These are phyloP conservation scores for Odocoileus hemionus DNA, from an alignment of 2,113 vertebrate genomes.

Conservation along the genomic window DNA sequence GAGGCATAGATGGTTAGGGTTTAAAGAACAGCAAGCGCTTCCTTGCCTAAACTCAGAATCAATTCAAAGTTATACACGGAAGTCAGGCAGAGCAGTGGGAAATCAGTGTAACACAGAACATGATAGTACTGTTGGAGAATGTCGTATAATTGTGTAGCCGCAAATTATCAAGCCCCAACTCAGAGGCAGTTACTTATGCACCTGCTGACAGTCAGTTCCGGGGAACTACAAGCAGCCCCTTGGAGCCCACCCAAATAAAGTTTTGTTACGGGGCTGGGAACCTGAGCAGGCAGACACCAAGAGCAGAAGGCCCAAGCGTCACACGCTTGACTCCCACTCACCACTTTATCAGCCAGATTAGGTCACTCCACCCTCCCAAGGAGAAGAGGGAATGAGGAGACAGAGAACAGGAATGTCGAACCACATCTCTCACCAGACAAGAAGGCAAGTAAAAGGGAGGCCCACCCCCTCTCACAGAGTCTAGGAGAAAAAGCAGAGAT, in stretches of 20 bases:
- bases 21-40: neutral
- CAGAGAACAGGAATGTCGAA: neutral
- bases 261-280: neutral
- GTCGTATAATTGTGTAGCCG: neutral
- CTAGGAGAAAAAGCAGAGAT: neutral
- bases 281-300: neutral
- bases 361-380: neutral
- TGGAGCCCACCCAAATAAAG: neutral
- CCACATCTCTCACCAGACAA: neutral
- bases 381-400: neutral
- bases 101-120: neutral
- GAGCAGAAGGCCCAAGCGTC: neutral
- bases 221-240: neutral
- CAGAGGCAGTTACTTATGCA: neutral
- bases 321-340: neutral
- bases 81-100: neutral
- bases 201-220: neutral
- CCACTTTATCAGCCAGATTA: neutral
- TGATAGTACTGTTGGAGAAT: neutral
- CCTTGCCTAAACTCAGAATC: neutral
- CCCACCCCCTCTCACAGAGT: neutral
- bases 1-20: neutral
- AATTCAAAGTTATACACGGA: neutral
- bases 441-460: neutral
- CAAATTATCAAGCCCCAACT: neutral